Percentiles rank a stretch among this genome's conserved stretches.
phyloP scores from a whole-genome alignment of 2,888 invertebrate genomes.

The Omphaloscelis lunosa region DNA sequence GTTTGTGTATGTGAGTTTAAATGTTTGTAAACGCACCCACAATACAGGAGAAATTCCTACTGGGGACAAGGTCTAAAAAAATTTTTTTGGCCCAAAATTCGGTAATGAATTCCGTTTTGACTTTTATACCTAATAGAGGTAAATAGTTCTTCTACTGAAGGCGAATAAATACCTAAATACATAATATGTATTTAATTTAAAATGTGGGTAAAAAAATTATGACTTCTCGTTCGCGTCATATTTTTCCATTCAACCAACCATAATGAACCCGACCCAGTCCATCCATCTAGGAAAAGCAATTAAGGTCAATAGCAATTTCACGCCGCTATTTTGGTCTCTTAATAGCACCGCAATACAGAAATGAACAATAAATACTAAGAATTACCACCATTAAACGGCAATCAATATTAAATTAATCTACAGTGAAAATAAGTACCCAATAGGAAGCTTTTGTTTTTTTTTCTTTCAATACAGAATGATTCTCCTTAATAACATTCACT shows the following conservation, averaged over 20 bases:
- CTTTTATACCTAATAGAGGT: not conserved
- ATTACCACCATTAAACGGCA: constrained; percentile 63
- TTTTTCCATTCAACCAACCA: constrained; percentile 18
- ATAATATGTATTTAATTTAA: not conserved
- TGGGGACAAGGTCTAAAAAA: no score
- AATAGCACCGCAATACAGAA: constrained; percentile 61
- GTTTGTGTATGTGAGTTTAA: no score
- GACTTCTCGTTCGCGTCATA: not conserved
- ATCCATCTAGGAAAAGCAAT: constrained; percentile 54
- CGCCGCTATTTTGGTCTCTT: constrained; percentile 54
- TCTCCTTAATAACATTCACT: not conserved
- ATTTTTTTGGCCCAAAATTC: not conserved
- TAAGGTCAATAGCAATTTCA: constrained; percentile 59
- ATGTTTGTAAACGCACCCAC: no score
- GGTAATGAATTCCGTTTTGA: not conserved
- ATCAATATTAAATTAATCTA: constrained; percentile 60
- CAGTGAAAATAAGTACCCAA: constrained; percentile 36
- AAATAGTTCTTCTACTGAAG: not conserved
- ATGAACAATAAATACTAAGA: constrained; percentile 66
- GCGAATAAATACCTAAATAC: not conserved
- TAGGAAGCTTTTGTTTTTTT: constrained; percentile 31
- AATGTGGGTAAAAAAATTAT: not conserved
- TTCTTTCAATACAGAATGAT: constrained; percentile 27
- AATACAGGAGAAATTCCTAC: no score
- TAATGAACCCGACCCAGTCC: constrained; percentile 13